phyloP scores from a whole-genome alignment of 2,888 invertebrate species.

The Metacarcinus magister region DNA sequence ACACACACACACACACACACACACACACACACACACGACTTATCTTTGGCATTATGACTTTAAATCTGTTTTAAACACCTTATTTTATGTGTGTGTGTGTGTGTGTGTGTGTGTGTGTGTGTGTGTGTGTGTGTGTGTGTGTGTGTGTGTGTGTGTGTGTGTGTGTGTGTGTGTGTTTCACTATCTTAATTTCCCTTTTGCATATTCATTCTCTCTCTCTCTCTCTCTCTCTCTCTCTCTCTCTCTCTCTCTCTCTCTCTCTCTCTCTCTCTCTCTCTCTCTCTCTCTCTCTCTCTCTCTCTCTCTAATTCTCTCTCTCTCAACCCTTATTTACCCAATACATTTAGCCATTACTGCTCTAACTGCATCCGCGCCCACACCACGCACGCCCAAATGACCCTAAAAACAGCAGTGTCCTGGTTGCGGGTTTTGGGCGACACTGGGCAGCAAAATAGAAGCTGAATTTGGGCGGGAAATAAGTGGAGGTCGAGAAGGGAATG shows the following conservation, averaged over 20 bases:
- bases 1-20: too few species aligned
- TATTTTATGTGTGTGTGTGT: too few species aligned
- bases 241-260: background rate
- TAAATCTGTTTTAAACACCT: too few species aligned
- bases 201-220: too few species aligned
- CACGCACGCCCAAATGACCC: background rate
- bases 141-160: too few species aligned
- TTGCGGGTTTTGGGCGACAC: background rate
- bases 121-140: too few species aligned
- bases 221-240: slow-evolving; percentile 9
- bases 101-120: too few species aligned
- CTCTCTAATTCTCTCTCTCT: background rate
- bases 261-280: background rate
- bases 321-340: background rate
- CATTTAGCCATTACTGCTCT: background rate
- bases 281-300: background rate
- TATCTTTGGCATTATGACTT: too few species aligned
- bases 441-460: background rate
- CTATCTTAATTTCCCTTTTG: too few species aligned
- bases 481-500: background rate
- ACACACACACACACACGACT: too few species aligned
- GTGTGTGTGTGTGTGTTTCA: background rate
- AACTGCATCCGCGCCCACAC: background rate
- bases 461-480: background rate
- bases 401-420: background rate